Conservation (phyloP, 2,113 vertebrate species). For the Gallinago paraguaiae region DNA sequence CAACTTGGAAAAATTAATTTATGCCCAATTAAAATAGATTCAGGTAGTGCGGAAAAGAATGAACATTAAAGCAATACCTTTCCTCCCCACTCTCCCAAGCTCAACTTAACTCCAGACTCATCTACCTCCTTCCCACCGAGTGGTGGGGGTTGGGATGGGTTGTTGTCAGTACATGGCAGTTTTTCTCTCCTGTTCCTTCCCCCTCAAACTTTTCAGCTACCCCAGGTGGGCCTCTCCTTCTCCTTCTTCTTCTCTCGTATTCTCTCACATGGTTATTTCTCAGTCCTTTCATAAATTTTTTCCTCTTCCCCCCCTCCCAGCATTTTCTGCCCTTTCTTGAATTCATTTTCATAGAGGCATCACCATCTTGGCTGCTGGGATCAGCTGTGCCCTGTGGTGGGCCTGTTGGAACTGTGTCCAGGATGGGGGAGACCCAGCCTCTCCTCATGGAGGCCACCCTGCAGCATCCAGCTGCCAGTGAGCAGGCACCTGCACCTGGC, state of each 20-base stretch:
- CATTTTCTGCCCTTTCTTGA: background rate
- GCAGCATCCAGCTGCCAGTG: rapidly evolving
- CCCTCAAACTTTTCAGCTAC: background rate
- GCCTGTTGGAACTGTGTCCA: background rate
- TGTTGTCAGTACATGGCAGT: background rate
- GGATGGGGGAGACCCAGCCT: rapidly evolving
- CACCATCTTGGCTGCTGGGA: background rate
- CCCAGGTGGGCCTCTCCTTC: background rate
- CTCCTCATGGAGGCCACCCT: background rate
- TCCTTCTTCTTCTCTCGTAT: background rate
- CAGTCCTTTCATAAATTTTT: background rate
- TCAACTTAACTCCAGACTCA: rapidly evolving
- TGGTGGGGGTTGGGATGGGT: rapidly evolving
- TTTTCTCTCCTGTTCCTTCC: background rate
- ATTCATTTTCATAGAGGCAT: rapidly evolving
- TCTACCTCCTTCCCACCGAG: rapidly evolving
- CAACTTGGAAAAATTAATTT: background rate
- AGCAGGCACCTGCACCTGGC: background rate
- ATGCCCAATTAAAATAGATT: background rate
- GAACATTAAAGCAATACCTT: background rate
- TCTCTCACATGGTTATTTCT: background rate
- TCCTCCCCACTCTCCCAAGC: background rate
- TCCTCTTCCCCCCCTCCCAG: background rate
- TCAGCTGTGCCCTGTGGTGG: background rate
- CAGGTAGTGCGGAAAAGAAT: background rate